Conservation (phyloP, 2,888 invertebrate genomes). For the Drosophila rellima region DNA sequence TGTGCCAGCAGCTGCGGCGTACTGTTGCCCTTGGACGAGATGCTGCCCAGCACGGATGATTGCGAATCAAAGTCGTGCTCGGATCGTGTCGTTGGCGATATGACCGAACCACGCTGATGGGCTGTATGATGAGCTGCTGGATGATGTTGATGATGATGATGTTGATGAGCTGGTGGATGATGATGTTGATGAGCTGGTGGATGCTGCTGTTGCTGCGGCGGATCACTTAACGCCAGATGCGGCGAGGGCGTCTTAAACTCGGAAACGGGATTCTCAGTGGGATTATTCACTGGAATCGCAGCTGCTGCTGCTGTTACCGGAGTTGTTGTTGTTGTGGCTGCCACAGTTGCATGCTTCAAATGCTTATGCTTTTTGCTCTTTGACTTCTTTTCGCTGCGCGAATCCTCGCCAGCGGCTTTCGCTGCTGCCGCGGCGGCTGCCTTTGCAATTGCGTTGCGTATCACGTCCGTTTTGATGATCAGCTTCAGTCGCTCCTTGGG, state of each 20-base stretch:
- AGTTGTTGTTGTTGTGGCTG: slow-evolving; percentile 10
- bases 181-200: slow-evolving; percentile 15
- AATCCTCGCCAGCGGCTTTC: slow-evolving; percentile 62
- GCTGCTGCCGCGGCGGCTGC: slow-evolving; percentile 83
- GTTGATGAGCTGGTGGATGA: slow-evolving; percentile 26
- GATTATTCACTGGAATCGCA: not conserved
- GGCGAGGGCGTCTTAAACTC: slow-evolving; percentile 87
- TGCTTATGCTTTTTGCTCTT: slow-evolving; percentile 85
- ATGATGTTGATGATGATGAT: slow-evolving; percentile 7
- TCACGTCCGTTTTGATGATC: slow-evolving; percentile 85
- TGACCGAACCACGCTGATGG: slow-evolving; percentile 67
- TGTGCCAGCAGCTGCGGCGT: slow-evolving; percentile 83
- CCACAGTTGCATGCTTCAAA: slow-evolving; percentile 70
- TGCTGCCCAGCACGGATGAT: slow-evolving; percentile 85
- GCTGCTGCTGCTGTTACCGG: not conserved
- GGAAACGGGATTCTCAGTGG: slow-evolving; percentile 29
- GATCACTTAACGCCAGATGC: slow-evolving; percentile 73
- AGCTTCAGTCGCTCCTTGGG: slow-evolving; percentile 87
- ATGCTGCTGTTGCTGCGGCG: slow-evolving; percentile 39
- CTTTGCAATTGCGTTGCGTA: slow-evolving; percentile 84
- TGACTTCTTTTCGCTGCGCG: slow-evolving; percentile 72
- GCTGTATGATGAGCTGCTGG: slow-evolving; percentile 28
- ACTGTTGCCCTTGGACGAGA: slow-evolving; percentile 85
- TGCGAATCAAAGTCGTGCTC: slow-evolving; percentile 85
- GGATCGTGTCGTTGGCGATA: slow-evolving; percentile 86